A percentile compares a stretch with the other conserved stretches of the same genome.
Evolutionary conservation across 2,888 invertebrate genomes (phyloP).

Genomic region (Trachelus troglodyta): DNA sequence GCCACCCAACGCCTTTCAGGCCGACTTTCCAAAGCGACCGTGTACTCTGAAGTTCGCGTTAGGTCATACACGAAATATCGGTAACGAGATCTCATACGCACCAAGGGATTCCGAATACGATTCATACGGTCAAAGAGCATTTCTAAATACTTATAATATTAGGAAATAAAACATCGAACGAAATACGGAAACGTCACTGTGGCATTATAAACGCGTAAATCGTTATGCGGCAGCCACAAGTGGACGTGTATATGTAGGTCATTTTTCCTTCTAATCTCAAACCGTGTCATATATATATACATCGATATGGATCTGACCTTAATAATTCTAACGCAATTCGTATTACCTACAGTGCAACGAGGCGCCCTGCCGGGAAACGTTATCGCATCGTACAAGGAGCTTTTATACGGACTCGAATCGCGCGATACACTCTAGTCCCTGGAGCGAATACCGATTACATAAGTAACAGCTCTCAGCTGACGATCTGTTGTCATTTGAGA

Average conservation of each 20-base stretch:
- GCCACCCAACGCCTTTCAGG: background rate
- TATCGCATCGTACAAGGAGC: background rate
- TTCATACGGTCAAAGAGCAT: background rate
- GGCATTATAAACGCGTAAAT: background rate
- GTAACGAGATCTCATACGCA: background rate
- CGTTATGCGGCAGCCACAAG: background rate
- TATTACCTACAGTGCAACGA: background rate
- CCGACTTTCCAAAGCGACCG: constrained; percentile 1
- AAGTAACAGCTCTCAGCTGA: constrained; percentile 1
- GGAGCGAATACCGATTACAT: background rate
- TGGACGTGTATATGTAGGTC: background rate
- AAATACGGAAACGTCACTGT: background rate
- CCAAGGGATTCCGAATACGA: background rate
- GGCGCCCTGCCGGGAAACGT: background rate
- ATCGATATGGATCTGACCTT: constrained; percentile 53
- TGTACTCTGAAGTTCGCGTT: background rate
- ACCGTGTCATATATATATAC: constrained; percentile 4
- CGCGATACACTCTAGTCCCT: background rate
- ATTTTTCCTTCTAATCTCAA: constrained; percentile 5
- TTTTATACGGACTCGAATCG: background rate
- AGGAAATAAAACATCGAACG: background rate
- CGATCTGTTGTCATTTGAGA: constrained; percentile 9
- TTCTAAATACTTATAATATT: background rate
- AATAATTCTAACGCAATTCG: constrained; percentile 37
- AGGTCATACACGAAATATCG: background rate